These are phyloP conservation scores for Melierax canorus DNA, from an alignment of 2,113 vertebrate species.

Conservation along the genomic window DNA sequence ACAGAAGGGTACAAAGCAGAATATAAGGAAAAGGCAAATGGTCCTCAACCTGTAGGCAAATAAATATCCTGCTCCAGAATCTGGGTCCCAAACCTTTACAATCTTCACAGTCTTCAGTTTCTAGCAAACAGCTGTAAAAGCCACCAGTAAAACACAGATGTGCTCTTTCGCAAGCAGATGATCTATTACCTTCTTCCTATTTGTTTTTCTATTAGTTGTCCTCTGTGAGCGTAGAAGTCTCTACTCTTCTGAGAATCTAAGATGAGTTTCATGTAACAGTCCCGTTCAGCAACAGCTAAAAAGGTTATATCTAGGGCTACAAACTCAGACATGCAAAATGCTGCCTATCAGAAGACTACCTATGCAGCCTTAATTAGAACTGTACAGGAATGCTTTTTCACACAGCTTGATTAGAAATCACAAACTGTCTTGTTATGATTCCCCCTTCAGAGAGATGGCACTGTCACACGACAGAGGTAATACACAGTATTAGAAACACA, in stretches of 20 bases:
- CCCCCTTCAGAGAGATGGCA: not conserved
- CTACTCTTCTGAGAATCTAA: not conserved
- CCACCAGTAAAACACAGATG: not conserved
- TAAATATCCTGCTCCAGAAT: not conserved
- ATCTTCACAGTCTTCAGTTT: not conserved
- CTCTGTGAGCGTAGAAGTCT: not conserved
- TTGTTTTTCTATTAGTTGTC: not conserved
- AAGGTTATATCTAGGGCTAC: not conserved
- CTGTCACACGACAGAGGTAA: not conserved
- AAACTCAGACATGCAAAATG: not conserved
- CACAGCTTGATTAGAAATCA: not conserved
- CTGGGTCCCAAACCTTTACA: not conserved
- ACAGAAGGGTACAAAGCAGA: not conserved
- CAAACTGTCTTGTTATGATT: not conserved
- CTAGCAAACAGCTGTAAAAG: not conserved
- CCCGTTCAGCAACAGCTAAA: not conserved
- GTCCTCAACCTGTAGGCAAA: not conserved
- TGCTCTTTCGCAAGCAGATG: not conserved
- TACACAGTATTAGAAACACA: accelerated
- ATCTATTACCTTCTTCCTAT: not conserved
- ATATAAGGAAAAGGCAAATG: not conserved
- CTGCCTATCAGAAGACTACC: not conserved
- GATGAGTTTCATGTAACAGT: not conserved
- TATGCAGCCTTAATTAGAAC: not conserved
- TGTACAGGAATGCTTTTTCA: not conserved